Conservation (phyloP, 1,140 invertebrate genomes). For the Argopecten irradians region DNA sequence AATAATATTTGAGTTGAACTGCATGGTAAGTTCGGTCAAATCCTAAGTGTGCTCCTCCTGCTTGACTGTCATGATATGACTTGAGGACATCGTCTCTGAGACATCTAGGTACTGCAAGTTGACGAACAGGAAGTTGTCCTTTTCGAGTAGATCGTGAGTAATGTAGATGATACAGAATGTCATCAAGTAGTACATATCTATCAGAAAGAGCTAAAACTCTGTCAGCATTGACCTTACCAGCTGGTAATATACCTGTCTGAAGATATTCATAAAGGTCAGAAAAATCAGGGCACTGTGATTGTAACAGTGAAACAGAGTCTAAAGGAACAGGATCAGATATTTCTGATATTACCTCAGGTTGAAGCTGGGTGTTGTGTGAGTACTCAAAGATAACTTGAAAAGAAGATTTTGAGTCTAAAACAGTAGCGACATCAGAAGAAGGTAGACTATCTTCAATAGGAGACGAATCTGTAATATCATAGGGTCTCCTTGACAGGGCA, state of each 20-base stretch:
- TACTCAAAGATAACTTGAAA: neutral
- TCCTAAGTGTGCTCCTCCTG: conserved; percentile 39
- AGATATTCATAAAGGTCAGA: neutral
- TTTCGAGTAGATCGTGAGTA: neutral
- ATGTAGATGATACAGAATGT: conserved; percentile 46
- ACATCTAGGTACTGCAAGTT: conserved; percentile 18
- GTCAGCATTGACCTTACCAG: neutral
- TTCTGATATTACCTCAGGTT: neutral
- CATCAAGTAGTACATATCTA: neutral
- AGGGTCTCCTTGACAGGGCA: conserved; percentile 26
- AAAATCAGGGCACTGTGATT: neutral
- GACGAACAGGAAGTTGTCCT: neutral
- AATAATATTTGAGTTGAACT: conserved; percentile 43
- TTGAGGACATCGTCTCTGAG: neutral
- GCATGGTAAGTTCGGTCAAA: conserved; percentile 29
- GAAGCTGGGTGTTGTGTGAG: neutral
- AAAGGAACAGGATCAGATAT: neutral
- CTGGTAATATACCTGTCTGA: neutral
- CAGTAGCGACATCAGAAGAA: neutral
- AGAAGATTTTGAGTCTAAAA: neutral
- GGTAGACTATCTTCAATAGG: neutral
- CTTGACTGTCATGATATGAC: conserved; percentile 43
- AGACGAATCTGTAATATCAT: neutral
- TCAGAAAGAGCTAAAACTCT: neutral
- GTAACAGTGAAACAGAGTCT: neutral